phyloP scores from a whole-genome alignment of 2,888 invertebrate species.

The Laspeyria flexula region DNA sequence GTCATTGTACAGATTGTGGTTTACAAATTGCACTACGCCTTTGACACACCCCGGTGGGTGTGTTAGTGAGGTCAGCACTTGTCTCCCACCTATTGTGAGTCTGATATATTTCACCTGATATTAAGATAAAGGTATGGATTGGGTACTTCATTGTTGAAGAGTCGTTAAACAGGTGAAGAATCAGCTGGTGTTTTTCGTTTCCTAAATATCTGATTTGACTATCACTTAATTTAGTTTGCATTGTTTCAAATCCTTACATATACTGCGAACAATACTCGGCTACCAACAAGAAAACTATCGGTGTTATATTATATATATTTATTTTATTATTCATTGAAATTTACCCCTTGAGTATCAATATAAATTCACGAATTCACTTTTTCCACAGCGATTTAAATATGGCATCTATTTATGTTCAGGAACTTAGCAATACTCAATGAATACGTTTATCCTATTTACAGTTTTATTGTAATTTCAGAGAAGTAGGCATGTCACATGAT shows the following conservation, averaged over 20 bases:
- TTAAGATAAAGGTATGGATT: no score
- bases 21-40: slow-evolving; percentile 17
- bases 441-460: not conserved
- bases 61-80: slow-evolving; percentile 39
- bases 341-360: not conserved
- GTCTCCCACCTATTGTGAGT: slow-evolving; percentile 32
- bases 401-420: not conserved
- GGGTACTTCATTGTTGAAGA: no score
- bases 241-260: no score
- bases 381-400: not conserved
- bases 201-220: no score
- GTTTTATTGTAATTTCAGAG: slow-evolving; percentile 6
- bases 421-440: not conserved
- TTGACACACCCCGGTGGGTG: slow-evolving; percentile 14
- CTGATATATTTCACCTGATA: slow-evolving; percentile 3
- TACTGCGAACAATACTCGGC: no score
- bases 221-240: no score
- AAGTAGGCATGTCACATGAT: not conserved
- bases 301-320: not conserved
- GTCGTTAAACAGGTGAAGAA: no score
- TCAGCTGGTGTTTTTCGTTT: no score
- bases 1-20: slow-evolving; percentile 16
- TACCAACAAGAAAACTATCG: not conserved
- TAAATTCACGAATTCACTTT: not conserved
- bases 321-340: not conserved